Conservation (phyloP, 2,797 vertebrate genomes). For the Gephyroberyx darwinii region DNA sequence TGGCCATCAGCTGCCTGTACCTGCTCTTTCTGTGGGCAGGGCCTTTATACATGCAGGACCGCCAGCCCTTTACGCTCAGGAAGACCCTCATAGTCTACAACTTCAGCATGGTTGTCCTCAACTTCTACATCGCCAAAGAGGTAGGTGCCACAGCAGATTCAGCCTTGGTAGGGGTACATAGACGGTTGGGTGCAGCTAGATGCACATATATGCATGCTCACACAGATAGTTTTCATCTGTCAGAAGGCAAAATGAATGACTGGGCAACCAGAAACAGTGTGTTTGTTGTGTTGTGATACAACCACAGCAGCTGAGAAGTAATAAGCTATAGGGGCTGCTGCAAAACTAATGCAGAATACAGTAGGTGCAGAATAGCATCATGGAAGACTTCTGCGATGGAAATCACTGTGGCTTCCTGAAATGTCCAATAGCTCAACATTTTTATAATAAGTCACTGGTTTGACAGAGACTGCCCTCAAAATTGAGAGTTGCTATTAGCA, state of each 20-base stretch:
- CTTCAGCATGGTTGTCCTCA: constrained; percentile 99
- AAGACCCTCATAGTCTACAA: constrained; percentile 95
- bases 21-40: constrained; percentile 97
- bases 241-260: too few species aligned
- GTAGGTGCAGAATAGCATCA: too few species aligned
- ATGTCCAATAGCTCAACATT: neutral
- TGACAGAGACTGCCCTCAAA: neutral
- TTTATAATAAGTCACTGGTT: neutral
- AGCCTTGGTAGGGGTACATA: neutral
- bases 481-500: neutral
- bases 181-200: neutral
- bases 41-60: constrained; percentile 95
- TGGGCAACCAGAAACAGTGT: too few species aligned
- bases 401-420: too few species aligned
- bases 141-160: constrained; percentile 69
- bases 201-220: neutral
- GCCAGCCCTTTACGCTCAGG: constrained; percentile 92
- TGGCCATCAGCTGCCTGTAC: constrained; percentile 95
- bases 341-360: neutral
- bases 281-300: too few species aligned
- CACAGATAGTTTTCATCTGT: neutral
- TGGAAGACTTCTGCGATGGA: too few species aligned
- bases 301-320: neutral
- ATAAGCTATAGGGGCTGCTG: neutral
- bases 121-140: constrained; percentile 99